These are phyloP conservation scores for Mohoua ochrocephala DNA, from an alignment of 2,113 vertebrate species.

Conservation along the genomic window DNA sequence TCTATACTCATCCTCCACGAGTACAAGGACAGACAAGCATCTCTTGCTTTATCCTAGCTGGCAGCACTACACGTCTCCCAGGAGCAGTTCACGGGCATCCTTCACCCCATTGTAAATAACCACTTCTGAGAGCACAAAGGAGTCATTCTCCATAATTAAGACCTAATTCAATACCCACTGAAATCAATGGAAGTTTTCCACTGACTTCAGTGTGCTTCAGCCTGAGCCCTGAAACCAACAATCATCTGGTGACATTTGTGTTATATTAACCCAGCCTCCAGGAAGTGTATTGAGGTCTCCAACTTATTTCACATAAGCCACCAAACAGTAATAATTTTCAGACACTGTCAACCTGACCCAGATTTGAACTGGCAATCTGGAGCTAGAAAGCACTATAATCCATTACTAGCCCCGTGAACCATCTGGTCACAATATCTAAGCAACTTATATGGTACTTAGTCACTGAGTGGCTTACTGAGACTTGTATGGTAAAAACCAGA, in stretches of 20 bases:
- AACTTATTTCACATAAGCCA: conserved; percentile 55
- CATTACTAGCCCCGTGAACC: conserved; percentile 34
- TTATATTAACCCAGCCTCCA: conserved; percentile 51
- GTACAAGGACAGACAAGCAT: background rate
- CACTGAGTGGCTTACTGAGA: background rate
- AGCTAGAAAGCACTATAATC: conserved; percentile 36
- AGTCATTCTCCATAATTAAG: conserved; percentile 38
- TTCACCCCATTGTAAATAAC: conserved; percentile 7
- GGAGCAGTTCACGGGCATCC: background rate
- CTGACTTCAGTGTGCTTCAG: background rate
- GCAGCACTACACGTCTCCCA: background rate
- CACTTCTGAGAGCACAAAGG: background rate
- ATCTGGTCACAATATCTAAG: conserved; percentile 45
- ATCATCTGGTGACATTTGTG: conserved; percentile 48
- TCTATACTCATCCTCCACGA: background rate
- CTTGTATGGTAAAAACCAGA: background rate
- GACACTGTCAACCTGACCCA: conserved; percentile 58
- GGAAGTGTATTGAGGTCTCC: conserved; percentile 47
- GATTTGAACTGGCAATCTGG: conserved; percentile 65
- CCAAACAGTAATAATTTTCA: conserved; percentile 59
- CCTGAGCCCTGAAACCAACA: background rate
- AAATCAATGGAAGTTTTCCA: conserved; percentile 38
- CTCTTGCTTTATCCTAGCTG: background rate
- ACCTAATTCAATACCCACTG: background rate
- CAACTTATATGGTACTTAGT: background rate